These are phyloP conservation scores for Rhingia rostrata DNA, from an alignment of 2,888 invertebrate species.

Conservation along the genomic window DNA sequence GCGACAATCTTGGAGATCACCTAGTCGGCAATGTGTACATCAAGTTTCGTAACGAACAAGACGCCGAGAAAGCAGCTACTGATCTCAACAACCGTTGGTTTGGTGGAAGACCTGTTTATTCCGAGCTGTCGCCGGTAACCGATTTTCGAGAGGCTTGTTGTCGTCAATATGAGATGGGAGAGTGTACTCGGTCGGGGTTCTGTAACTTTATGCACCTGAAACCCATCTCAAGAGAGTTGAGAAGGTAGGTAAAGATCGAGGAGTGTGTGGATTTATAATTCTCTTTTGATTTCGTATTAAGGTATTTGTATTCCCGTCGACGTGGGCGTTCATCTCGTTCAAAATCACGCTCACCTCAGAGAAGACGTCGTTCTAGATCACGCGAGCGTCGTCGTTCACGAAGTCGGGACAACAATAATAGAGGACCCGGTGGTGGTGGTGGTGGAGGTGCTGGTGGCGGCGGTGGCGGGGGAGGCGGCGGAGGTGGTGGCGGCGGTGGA, in stretches of 20 bases:
- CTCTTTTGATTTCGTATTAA: constrained; percentile 77
- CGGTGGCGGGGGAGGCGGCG: background rate
- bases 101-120: constrained; percentile 98
- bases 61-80: constrained; percentile 98
- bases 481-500: constrained; percentile 3
- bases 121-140: constrained; percentile 98
- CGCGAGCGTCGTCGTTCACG: constrained; percentile 82
- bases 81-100: constrained; percentile 99
- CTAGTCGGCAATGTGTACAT: constrained; percentile 99
- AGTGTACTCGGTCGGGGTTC: constrained; percentile 99
- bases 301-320: constrained; percentile 89
- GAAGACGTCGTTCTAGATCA: constrained; percentile 79
- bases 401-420: constrained; percentile 79
- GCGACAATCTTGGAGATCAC: constrained; percentile 99
- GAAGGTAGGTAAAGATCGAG: constrained; percentile 85
- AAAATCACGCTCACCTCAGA: constrained; percentile 80
- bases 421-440: constrained; percentile 49
- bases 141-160: constrained; percentile 99
- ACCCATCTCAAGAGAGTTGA: constrained; percentile 96
- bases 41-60: constrained; percentile 98
- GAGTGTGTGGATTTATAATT: background rate
- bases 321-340: constrained; percentile 83
- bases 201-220: constrained; percentile 99
- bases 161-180: constrained; percentile 99
- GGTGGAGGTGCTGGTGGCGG: background rate